Evolutionary conservation across 2,888 invertebrate genomes (phyloP).

Genomic region (Monoplex corrugatus): DNA sequence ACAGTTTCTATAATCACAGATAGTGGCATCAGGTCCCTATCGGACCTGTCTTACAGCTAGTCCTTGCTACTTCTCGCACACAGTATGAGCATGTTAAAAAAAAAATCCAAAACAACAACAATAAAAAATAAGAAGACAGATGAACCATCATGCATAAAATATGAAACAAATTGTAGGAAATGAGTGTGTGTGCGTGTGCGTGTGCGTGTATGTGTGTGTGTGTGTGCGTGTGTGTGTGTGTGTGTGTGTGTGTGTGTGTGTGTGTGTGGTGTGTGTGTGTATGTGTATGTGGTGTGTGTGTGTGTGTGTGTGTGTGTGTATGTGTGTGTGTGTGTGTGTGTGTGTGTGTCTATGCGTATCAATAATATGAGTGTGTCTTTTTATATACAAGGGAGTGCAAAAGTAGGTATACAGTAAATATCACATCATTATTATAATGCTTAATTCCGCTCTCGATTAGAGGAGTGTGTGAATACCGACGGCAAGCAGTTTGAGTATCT

Average conservation of each 20-base stretch:
- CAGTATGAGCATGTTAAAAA: neutral
- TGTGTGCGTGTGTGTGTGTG: slow-evolving; percentile 7
- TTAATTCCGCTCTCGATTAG: too few species aligned
- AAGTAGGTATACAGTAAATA: too few species aligned
- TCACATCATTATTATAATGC: too few species aligned
- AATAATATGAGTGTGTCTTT: neutral
- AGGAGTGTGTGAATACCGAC: too few species aligned
- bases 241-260: neutral
- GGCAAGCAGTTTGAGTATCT: too few species aligned
- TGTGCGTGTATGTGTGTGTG: neutral
- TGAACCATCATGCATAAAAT: too few species aligned
- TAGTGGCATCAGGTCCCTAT: too few species aligned
- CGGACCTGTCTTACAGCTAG: too few species aligned
- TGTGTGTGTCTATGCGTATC: slow-evolving; percentile 11
- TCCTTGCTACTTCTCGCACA: too few species aligned
- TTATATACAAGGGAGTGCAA: too few species aligned
- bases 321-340: slow-evolving; percentile 13
- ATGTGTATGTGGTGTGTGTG: slow-evolving; percentile 5
- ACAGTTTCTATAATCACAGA: neutral
- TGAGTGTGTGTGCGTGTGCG: neutral
- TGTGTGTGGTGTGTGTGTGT: slow-evolving; percentile 12
- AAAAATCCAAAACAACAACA: neutral
- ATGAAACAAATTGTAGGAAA: neutral
- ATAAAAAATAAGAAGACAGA: too few species aligned
- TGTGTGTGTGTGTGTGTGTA: slow-evolving; percentile 25